phyloP scores from a whole-genome alignment of 2,113 vertebrate species.

The Ammodytes marinus region DNA sequence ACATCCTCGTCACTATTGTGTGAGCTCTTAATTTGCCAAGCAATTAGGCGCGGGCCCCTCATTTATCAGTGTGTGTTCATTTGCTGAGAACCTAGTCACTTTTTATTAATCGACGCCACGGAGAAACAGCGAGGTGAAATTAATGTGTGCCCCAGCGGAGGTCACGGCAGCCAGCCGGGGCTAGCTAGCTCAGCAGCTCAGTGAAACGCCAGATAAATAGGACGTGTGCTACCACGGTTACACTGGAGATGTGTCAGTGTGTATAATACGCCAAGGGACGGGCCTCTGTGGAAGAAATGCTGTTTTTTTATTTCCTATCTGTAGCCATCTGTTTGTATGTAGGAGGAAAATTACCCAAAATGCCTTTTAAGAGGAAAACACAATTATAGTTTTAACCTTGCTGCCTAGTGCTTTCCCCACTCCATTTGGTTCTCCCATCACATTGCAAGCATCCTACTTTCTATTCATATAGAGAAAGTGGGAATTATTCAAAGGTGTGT shows the following conservation, averaged over 20 bases:
- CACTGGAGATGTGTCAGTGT: slow-evolving; percentile 86
- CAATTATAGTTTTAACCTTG: slow-evolving; percentile 80
- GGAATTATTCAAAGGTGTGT: slow-evolving; percentile 14
- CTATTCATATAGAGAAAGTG: slow-evolving; percentile 12
- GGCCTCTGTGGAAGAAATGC: slow-evolving; percentile 78
- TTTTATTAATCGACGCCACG: slow-evolving; percentile 97
- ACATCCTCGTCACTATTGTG: slow-evolving; percentile 91
- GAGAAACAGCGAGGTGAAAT: slow-evolving; percentile 94
- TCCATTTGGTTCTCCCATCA: slow-evolving; percentile 30
- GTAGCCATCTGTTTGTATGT: slow-evolving; percentile 85
- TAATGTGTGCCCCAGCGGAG: slow-evolving; percentile 92
- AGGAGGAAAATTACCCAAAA: slow-evolving; percentile 78
- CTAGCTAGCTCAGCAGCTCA: slow-evolving; percentile 66
- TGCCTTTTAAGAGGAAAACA: slow-evolving; percentile 79
- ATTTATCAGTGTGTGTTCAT: slow-evolving; percentile 97
- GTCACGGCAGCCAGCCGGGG: slow-evolving; percentile 84
- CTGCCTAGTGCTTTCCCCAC: slow-evolving; percentile 8
- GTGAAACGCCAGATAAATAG: slow-evolving; percentile 76
- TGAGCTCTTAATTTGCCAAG: slow-evolving; percentile 99
- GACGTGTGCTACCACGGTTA: slow-evolving; percentile 79
- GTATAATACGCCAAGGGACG: slow-evolving; percentile 80
- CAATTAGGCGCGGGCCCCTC: slow-evolving; percentile 96
- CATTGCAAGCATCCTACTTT: slow-evolving; percentile 8
- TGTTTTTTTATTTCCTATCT: slow-evolving; percentile 76
- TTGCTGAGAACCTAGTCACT: slow-evolving; percentile 94